phyloP scores from a whole-genome alignment of 2,113 vertebrate genomes.

The Zeus faber region DNA sequence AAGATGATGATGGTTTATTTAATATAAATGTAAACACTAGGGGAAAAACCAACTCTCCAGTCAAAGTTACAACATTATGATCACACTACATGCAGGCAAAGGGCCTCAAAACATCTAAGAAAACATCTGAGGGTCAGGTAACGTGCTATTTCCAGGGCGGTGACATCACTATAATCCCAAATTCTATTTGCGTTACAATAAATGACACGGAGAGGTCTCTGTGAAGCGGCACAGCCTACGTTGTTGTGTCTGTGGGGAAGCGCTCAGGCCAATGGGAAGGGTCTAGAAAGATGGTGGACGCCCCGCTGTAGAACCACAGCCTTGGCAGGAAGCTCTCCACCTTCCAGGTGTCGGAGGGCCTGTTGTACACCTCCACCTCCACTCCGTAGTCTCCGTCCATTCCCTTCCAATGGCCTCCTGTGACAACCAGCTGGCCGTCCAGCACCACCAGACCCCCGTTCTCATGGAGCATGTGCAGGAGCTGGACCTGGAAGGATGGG shows the following conservation, averaged over 20 bases:
- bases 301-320: conserved; percentile 91
- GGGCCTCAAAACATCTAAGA: conserved; percentile 8
- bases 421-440: conserved; percentile 80
- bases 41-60: conserved; percentile 18
- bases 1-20: no score
- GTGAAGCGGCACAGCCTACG: no score
- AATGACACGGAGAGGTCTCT: neutral
- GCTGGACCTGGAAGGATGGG: conserved; percentile 79
- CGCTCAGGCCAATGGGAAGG: conserved; percentile 82
- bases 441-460: conserved; percentile 87
- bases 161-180: conserved; percentile 14
- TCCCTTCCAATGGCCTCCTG: conserved; percentile 94
- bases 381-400: conserved; percentile 93
- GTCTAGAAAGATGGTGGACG: conserved; percentile 87
- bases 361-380: conserved; percentile 90
- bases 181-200: conserved; percentile 22
- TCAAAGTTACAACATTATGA: conserved; percentile 8
- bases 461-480: conserved; percentile 91
- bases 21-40: no score
- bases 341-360: conserved; percentile 77
- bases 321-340: conserved; percentile 83
- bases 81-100: conserved; percentile 38
- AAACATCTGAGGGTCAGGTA: conserved; percentile 43
- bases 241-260: conserved; percentile 68
- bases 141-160: conserved; percentile 42